A percentile compares a stretch with the other conserved stretches of the same genome.
Evolutionary conservation across 2,113 vertebrate genomes (phyloP).

Genomic region (Prionailurus viverrinus): DNA sequence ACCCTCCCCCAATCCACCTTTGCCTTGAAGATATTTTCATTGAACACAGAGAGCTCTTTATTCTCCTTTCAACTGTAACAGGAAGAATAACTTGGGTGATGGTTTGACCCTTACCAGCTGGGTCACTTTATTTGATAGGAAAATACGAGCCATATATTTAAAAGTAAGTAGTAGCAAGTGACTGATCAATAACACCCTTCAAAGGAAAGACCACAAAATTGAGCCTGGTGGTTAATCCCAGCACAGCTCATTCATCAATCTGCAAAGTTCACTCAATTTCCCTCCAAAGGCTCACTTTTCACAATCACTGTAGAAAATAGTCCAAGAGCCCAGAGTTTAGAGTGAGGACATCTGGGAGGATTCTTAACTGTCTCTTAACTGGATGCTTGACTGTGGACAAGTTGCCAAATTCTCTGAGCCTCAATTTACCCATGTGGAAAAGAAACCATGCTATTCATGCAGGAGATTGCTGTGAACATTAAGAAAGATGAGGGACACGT

Average conservation of each 20-base stretch:
- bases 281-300: constrained; percentile 26
- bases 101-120: constrained; percentile 63
- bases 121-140: constrained; percentile 59
- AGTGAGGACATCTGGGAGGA: neutral
- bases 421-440: neutral
- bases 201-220: constrained; percentile 20
- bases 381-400: neutral
- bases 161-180: constrained; percentile 52
- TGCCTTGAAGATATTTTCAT: constrained; percentile 28
- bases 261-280: neutral
- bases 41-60: constrained; percentile 79
- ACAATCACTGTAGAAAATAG: neutral
- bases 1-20: neutral
- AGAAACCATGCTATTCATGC: neutral
- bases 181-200: constrained; percentile 50
- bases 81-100: constrained; percentile 63
- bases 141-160: constrained; percentile 37
- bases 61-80: constrained; percentile 65
- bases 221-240: neutral
- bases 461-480: neutral
- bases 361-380: neutral
- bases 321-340: neutral
- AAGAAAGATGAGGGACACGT: neutral
- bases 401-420: neutral
- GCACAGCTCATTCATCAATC: constrained; percentile 9